These are phyloP conservation scores for Coturnix japonica DNA, from an alignment of 2,113 vertebrate genomes.

Conservation along the genomic window DNA sequence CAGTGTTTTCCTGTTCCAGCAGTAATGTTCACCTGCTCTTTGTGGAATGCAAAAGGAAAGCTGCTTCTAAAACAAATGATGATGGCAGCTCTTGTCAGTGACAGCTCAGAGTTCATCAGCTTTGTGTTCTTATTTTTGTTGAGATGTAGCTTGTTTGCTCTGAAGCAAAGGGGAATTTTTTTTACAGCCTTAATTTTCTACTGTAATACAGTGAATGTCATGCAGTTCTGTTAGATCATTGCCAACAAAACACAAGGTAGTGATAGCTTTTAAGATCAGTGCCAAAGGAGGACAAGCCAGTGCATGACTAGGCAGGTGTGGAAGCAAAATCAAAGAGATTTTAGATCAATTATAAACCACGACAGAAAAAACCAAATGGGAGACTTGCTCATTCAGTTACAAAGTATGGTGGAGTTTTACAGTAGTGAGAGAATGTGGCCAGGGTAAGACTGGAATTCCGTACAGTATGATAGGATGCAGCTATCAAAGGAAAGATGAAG, in stretches of 20 bases:
- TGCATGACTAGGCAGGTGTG: conserved; percentile 39
- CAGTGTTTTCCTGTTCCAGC: neutral
- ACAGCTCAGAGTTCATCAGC: neutral
- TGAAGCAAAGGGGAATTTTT: neutral
- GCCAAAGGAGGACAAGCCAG: conserved; percentile 15
- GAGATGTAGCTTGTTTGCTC: neutral
- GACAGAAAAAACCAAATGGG: conserved; percentile 25
- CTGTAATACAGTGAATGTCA: neutral
- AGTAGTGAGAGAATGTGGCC: neutral
- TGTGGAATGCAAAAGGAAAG: neutral
- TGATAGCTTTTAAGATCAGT: neutral
- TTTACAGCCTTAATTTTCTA: neutral
- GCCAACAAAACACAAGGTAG: neutral
- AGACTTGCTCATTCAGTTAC: neutral
- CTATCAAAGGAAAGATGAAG: neutral
- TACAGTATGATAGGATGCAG: neutral
- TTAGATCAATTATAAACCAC: conserved; percentile 44
- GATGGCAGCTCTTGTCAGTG: neutral
- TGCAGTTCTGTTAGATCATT: neutral
- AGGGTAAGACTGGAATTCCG: neutral
- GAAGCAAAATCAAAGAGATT: conserved; percentile 47
- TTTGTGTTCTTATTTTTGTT: accelerated
- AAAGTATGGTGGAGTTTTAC: neutral
- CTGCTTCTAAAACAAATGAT: neutral
- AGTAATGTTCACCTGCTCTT: neutral